Conservation (phyloP, 2,888 invertebrate genomes). For the Plutella xylostella region DNA sequence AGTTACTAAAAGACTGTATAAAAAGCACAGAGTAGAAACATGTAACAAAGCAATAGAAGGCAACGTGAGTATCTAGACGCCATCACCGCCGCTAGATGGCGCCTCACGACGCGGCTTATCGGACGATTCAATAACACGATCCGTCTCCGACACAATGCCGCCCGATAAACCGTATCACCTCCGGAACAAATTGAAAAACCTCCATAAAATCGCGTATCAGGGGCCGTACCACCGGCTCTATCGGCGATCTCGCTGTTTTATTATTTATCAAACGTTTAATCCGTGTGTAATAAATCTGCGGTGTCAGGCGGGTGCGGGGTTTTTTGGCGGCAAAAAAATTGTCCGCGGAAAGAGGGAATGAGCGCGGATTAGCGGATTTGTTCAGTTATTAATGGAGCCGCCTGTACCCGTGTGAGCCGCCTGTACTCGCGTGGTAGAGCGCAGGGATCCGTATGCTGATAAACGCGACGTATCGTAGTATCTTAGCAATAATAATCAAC, state of each 20-base stretch:
- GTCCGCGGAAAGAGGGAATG: constrained; percentile 65
- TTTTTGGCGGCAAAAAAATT: constrained; percentile 60
- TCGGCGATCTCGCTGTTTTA: constrained; percentile 33
- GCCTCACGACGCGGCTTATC: background rate
- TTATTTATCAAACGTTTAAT: constrained; percentile 47
- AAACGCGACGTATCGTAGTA: too few relatives aligned
- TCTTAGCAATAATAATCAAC: too few relatives aligned
- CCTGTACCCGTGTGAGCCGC: background rate
- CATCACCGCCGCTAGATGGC: background rate
- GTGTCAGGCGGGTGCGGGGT: constrained; percentile 30
- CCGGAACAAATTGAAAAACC: constrained; percentile 51
- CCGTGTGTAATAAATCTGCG: constrained; percentile 57
- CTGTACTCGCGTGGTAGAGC: too few relatives aligned
- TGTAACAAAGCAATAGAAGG: too few relatives aligned
- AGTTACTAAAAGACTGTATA: too few relatives aligned
- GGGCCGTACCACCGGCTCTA: background rate
- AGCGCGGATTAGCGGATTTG: constrained; percentile 66
- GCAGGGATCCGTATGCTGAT: too few relatives aligned
- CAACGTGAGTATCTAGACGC: constrained; percentile 1
- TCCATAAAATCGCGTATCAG: constrained; percentile 38
- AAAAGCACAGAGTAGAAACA: too few relatives aligned
- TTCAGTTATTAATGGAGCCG: constrained; percentile 64
- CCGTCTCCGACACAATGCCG: constrained; percentile 15
- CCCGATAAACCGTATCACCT: constrained; percentile 17
- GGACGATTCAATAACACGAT: constrained; percentile 20